Evolutionary conservation across 2,888 invertebrate species (phyloP), one percentile per base, ranked within the genome.

Genomic region (Melanargia galathea): DNA sequence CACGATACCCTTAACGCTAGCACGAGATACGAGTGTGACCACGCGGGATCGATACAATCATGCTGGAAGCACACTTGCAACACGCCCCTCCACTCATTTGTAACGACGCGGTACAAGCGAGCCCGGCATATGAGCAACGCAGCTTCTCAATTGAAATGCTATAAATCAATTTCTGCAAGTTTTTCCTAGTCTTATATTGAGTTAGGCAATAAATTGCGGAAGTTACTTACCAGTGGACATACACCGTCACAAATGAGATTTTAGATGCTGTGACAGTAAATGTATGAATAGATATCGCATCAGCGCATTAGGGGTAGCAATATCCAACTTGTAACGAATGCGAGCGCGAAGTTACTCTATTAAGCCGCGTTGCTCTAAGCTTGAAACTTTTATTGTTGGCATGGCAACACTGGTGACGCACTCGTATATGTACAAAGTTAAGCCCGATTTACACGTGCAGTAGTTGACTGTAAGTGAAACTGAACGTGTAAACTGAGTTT

Each of bases 1-100:
- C 90, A 88, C 86, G 86, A 85, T 79, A 86, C 80, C 84, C 87
- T 88, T 90, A 89, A 78, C 73, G 81, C 86, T 88, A 79, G 79
- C 81, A 84, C 83, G 84, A 80, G 76, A 85, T 82, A 84, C 78
- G 75, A 79, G 78, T 64, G 62, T 70, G 66, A 70, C 6, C 67
- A 67, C 59, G 52, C 58, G 54, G 52, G 58, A 57, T 59, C 63
- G 66, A 62, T 64, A 66, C 66, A 62, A 52, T 59, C 20, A 45
- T 16, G 40, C 40, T 40, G 40, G 40, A 40, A 7, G 16, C 16
- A 40, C 40, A 40, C 16, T 40, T 8, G 40, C 16, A 7, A 40
- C 40, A 40, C 16, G 40, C 16, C 16, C 2, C 16, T 6, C 16
- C 16, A 5, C n/a, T n/a, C n/a, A n/a, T n/a, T n/a, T n/a, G n/a